phyloP scores from a whole-genome alignment of 2,797 vertebrate genomes.

The Allobates femoralis region DNA sequence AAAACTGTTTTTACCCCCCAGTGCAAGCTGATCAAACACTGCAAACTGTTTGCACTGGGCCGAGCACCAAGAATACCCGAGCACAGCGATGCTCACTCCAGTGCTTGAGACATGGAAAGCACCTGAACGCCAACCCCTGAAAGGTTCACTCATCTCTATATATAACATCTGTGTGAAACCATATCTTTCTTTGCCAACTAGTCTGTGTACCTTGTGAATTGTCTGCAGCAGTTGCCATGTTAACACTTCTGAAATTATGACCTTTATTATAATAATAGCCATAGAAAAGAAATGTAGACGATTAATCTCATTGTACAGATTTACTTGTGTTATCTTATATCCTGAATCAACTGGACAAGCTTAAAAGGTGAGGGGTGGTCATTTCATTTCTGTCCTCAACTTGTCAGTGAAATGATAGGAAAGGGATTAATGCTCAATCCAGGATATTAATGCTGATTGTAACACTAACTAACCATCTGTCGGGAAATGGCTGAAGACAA shows the following conservation, averaged over 20 bases:
- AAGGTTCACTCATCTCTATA: too few species aligned
- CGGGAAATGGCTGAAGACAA: neutral
- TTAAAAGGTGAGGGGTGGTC: neutral
- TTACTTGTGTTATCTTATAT: neutral
- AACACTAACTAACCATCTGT: neutral
- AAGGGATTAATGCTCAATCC: neutral
- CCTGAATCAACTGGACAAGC: neutral
- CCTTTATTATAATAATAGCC: slow-evolving; percentile 41
- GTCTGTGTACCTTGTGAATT: slow-evolving; percentile 15
- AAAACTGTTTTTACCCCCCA: too few species aligned
- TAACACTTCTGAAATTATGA: slow-evolving; percentile 43
- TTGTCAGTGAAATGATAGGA: neutral
- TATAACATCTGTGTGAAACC: neutral
- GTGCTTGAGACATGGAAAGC: too few species aligned
- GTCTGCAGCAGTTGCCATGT: slow-evolving; percentile 52
- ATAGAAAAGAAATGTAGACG: neutral
- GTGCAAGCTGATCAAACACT: too few species aligned
- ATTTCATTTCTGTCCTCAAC: neutral
- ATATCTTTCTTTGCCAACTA: neutral
- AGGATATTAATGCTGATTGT: neutral
- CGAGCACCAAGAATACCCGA: too few species aligned
- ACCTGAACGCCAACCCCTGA: too few species aligned
- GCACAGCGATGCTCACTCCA: too few species aligned
- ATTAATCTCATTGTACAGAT: slow-evolving; percentile 13
- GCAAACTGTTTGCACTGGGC: too few species aligned